These are phyloP conservation scores for Mandrillus leucophaeus DNA, from an alignment of 2,113 vertebrate genomes.

Conservation along the genomic window DNA sequence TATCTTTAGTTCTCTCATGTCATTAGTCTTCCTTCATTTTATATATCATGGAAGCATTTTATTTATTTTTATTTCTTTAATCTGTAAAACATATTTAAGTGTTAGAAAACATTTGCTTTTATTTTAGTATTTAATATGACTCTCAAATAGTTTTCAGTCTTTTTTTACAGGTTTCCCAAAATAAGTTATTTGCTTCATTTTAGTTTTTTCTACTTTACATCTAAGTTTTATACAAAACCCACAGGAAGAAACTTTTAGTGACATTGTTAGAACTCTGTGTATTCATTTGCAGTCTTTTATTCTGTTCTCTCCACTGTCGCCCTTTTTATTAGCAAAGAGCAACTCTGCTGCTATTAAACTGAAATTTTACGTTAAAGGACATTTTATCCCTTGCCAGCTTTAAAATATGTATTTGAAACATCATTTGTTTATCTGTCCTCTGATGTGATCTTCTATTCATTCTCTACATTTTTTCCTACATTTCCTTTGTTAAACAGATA, in stretches of 20 bases:
- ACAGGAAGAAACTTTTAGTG: not conserved
- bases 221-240: not conserved
- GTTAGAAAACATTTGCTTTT: not conserved
- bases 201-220: not conserved
- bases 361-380: not conserved
- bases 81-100: not conserved
- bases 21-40: not conserved
- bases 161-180: not conserved
- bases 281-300: not conserved
- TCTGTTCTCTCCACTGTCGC: not conserved
- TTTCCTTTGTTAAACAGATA: conserved; percentile 32
- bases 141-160: not conserved
- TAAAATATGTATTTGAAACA: conserved; percentile 31
- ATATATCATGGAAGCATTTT: not conserved
- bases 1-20: not conserved
- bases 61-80: not conserved
- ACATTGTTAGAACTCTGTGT: not conserved
- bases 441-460: not conserved
- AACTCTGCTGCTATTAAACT: not conserved
- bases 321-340: not conserved
- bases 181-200: not conserved
- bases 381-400: not conserved
- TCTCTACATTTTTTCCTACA: conserved; percentile 6
- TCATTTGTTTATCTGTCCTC: conserved; percentile 32
- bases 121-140: not conserved